phyloP scores from a whole-genome alignment of 1,140 invertebrate species.

The Rhizoglyphus robini region DNA sequence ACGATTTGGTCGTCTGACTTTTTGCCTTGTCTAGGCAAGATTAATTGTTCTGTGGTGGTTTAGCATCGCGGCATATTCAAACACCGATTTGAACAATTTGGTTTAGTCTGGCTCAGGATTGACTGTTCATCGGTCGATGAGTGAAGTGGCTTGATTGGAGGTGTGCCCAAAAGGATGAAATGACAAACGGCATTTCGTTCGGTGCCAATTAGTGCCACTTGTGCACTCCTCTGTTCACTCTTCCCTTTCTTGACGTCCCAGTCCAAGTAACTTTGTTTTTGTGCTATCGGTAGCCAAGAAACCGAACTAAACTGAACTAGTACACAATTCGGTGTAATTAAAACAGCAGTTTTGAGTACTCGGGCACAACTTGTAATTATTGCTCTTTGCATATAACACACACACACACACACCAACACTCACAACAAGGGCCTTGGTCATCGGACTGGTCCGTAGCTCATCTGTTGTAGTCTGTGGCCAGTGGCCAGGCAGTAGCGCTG shows the following conservation, averaged over 20 bases:
- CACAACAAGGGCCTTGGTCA: background rate
- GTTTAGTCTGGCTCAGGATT: no score
- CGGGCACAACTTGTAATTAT: conserved; percentile 4
- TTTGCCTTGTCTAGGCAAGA: background rate
- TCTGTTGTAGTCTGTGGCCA: background rate
- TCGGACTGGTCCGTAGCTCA: background rate
- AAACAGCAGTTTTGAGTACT: background rate
- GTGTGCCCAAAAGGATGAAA: no score
- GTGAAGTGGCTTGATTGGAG: no score
- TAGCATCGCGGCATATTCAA: background rate
- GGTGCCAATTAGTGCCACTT: no score
- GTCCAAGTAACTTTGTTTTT: no score
- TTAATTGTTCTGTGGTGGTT: background rate
- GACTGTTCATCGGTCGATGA: no score
- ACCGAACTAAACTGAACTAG: no score
- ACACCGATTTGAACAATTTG: no score
- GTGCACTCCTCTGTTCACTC: no score
- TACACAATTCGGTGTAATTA: background rate
- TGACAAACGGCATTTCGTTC: background rate
- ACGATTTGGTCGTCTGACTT: background rate
- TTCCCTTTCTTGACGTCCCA: no score
- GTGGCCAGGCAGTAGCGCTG: background rate
- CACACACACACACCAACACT: background rate
- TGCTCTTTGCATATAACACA: conserved; percentile 10
- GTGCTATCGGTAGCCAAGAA: no score